Conservation (phyloP, 2,113 vertebrate genomes). For the Petroica traversi region DNA sequence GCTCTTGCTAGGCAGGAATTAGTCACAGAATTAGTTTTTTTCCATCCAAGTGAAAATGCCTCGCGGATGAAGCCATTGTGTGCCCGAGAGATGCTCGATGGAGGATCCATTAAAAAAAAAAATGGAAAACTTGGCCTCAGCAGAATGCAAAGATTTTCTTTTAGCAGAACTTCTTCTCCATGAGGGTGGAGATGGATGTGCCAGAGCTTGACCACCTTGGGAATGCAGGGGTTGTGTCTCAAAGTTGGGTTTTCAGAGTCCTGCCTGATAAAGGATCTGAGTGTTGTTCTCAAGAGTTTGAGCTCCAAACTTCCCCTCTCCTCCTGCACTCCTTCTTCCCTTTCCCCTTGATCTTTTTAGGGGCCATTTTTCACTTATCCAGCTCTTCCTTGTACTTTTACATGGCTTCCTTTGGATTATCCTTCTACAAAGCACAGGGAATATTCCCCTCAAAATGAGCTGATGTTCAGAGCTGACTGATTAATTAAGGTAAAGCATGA, state of each 20-base stretch:
- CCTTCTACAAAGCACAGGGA: background rate
- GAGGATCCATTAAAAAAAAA: background rate
- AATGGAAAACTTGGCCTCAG: background rate
- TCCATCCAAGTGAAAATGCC: background rate
- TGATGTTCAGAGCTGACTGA: background rate
- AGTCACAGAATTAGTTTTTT: background rate
- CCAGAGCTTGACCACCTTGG: background rate
- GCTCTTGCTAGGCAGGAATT: background rate
- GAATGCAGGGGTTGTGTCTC: background rate
- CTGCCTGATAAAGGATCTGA: background rate
- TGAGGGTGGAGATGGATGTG: background rate
- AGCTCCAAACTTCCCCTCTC: background rate
- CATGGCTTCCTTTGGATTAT: background rate
- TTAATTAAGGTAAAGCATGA: background rate
- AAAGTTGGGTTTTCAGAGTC: background rate
- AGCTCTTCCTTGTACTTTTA: background rate
- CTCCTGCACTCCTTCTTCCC: background rate
- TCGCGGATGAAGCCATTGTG: background rate
- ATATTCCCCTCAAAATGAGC: background rate
- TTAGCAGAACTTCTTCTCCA: background rate
- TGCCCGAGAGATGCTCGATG: background rate
- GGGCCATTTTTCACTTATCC: background rate
- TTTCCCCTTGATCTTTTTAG: background rate
- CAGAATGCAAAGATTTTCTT: background rate
- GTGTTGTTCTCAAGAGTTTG: background rate